Evolutionary conservation across 2,113 vertebrate genomes (phyloP).

Genomic region (Gracilinanus agilis): DNA sequence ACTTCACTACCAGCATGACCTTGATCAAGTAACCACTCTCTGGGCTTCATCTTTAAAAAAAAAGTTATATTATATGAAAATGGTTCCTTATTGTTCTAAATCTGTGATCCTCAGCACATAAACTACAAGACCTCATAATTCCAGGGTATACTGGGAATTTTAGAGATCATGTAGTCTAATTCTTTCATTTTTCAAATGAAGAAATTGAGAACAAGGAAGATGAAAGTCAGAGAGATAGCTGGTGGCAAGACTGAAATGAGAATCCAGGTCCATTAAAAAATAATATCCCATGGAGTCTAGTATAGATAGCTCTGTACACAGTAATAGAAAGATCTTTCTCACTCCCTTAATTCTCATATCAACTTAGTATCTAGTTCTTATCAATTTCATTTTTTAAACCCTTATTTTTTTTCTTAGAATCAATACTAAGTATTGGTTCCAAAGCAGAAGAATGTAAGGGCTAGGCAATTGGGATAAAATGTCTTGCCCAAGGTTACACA

Average conservation of each 20-base stretch:
- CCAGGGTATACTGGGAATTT: background rate
- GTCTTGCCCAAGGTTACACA: too few species aligned
- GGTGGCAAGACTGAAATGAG: background rate
- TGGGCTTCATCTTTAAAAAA: background rate
- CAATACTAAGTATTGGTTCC: too few species aligned
- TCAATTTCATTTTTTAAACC: background rate
- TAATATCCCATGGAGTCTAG: background rate
- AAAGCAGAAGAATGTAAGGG: too few species aligned
- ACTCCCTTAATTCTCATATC: background rate
- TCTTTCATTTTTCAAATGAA: background rate
- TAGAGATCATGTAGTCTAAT: background rate
- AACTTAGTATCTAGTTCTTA: background rate
- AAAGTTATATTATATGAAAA: background rate
- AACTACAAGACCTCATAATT: background rate
- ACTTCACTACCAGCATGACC: background rate
- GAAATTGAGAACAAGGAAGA: background rate
- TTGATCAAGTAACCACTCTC: background rate
- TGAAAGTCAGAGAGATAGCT: background rate
- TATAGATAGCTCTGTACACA: background rate
- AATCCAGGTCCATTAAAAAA: background rate
- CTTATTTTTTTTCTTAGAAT: too few species aligned
- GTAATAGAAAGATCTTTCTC: background rate
- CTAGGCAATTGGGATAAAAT: too few species aligned
- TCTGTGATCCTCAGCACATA: background rate
- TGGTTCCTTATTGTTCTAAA: background rate